Percentiles rank a stretch among this genome's conserved stretches.
phyloP scores from a whole-genome alignment of 2,888 invertebrate species.

The Cheilosia vernalis region DNA sequence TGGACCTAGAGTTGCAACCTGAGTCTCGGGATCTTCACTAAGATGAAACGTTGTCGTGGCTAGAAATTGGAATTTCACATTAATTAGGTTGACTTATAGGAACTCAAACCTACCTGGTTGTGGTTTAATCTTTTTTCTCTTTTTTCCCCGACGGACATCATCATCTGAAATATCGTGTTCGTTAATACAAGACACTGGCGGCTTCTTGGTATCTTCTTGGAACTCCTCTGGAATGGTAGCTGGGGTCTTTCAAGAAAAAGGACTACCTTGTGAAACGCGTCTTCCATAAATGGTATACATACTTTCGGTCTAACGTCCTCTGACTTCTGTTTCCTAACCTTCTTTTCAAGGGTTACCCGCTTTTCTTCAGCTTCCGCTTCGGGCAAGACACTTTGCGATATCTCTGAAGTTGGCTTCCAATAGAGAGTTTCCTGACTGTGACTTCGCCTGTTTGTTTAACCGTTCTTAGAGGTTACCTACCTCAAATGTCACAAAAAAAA shows the following conservation, averaged over 20 bases:
- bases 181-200: conserved; percentile 80
- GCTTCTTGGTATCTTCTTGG: conserved; percentile 77
- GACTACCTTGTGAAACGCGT: neutral
- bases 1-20: conserved; percentile 86
- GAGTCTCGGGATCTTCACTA: conserved; percentile 88
- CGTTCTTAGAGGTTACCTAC: neutral
- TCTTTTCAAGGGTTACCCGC: conserved; percentile 79
- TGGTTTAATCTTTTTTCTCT: conserved; percentile 83
- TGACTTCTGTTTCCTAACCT: conserved; percentile 79
- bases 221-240: conserved; percentile 50
- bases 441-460: conserved; percentile 77
- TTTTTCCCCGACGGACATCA: conserved; percentile 85
- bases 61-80: conserved; percentile 16
- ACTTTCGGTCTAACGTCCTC: conserved; percentile 79
- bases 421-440: conserved; percentile 85
- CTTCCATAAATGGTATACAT: neutral
- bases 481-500: neutral
- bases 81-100: neutral
- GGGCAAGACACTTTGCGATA: conserved; percentile 81
- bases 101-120: conserved; percentile 76
- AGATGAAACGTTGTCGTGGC: conserved; percentile 80
- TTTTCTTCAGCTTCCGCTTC: conserved; percentile 73
- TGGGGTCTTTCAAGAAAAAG: conserved; percentile 34
- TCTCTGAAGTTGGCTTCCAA: conserved; percentile 84
- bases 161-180: conserved; percentile 82